Percentiles rank a stretch among this genome's conserved stretches.
Conservation (phyloP, 2,888 invertebrate species). For the Psylliodes chrysocephalus region DNA sequence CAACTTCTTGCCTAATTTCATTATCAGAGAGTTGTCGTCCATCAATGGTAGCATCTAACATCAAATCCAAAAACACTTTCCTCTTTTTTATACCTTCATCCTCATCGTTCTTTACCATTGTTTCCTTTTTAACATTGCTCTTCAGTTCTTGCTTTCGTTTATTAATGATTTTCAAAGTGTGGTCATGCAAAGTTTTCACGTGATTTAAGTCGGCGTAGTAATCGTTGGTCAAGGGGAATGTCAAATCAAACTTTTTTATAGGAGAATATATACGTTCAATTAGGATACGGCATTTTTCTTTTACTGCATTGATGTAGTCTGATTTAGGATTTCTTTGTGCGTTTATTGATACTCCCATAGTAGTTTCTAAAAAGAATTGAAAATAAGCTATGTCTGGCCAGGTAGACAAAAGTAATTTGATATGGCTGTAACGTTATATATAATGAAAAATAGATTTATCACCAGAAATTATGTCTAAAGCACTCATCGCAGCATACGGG, state of each 20-base stretch:
- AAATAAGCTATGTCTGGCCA: too few relatives aligned
- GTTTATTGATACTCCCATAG: constrained; percentile 82
- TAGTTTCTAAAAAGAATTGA: constrained; percentile 79
- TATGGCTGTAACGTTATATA: too few relatives aligned
- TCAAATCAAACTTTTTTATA: constrained; percentile 65
- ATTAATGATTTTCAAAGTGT: constrained; percentile 68
- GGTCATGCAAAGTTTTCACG: constrained; percentile 63
- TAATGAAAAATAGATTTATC: constrained; percentile 46
- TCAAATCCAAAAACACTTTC: constrained; percentile 75
- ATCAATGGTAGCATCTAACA: constrained; percentile 68
- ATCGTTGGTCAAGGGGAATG: constrained; percentile 67
- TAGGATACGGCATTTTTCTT: constrained; percentile 63
- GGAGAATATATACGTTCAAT: constrained; percentile 59
- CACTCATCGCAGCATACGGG: constrained; percentile 70
- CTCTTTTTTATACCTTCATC: constrained; percentile 65
- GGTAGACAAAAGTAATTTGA: too few relatives aligned
- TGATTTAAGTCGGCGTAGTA: constrained; percentile 68
- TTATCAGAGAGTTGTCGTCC: constrained; percentile 69
- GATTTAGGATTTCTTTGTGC: constrained; percentile 77
- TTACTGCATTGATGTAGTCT: constrained; percentile 78
- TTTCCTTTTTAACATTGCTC: constrained; percentile 7
- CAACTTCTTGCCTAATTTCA: constrained; percentile 75
- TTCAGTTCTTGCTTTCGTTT: constrained; percentile 33
- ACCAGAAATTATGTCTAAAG: constrained; percentile 74
- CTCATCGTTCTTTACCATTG: constrained; percentile 22